These are phyloP conservation scores for Metridium senile DNA, from an alignment of 92 coral and sea anemone genomes.

Conservation along the genomic window DNA sequence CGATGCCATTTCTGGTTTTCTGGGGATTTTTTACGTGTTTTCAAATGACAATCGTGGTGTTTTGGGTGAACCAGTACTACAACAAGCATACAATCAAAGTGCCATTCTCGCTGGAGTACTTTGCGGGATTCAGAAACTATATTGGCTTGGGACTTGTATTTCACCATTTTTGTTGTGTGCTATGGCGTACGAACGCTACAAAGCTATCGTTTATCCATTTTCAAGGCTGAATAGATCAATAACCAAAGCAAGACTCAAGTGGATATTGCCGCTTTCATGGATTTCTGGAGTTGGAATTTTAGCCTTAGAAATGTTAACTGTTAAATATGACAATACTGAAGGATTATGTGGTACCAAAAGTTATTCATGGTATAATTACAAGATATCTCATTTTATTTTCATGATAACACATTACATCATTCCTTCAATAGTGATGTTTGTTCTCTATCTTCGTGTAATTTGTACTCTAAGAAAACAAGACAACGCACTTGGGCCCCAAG, in stretches of 20 bases:
- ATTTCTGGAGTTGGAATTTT: background rate
- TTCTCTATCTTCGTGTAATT: background rate
- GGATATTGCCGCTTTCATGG: background rate
- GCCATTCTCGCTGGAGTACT: slow-evolving; percentile 1
- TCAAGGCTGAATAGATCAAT: background rate
- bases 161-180: background rate
- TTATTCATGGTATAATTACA: background rate
- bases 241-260: background rate
- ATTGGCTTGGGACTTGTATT: background rate
- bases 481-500: background rate
- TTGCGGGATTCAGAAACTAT: background rate
- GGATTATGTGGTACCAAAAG: background rate
- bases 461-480: background rate
- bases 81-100: background rate
- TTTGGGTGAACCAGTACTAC: background rate
- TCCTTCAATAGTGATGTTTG: background rate
- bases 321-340: background rate
- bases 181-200: slow-evolving; percentile 5
- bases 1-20: background rate
- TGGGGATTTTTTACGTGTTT: background rate
- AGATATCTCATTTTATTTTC: background rate
- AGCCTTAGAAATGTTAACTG: background rate
- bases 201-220: slow-evolving; percentile 3
- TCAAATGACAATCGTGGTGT: background rate
- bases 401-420: background rate